Percentiles rank a stretch among this genome's conserved stretches.
Evolutionary conservation across 2,888 invertebrate species (phyloP).

Genomic region (Penaeus monodon): DNA sequence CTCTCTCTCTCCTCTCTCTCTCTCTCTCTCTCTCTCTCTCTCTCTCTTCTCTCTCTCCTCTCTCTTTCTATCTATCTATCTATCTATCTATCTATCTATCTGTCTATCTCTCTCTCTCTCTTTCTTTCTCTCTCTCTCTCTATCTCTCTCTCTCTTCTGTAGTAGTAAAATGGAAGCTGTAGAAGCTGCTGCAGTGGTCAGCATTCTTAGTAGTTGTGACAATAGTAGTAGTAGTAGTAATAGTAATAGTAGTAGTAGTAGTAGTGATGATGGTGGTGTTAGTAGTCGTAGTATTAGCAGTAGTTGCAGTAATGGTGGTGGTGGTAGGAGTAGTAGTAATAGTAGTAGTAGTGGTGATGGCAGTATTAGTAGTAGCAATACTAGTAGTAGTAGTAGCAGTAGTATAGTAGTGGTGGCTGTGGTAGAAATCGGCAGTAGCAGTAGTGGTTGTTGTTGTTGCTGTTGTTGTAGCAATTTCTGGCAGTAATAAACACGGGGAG

Average conservation of each 20-base stretch:
- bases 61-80: too few species aligned
- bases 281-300: not conserved
- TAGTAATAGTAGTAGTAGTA: constrained; percentile 21
- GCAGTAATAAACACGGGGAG: too few species aligned
- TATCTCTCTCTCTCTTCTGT: too few species aligned
- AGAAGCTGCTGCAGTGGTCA: not conserved
- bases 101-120: not conserved
- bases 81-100: not conserved
- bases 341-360: constrained; percentile 25
- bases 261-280: constrained; percentile 17
- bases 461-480: too few species aligned
- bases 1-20: not conserved
- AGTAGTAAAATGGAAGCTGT: too few species aligned
- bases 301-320: not conserved
- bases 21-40: constrained; percentile 3
- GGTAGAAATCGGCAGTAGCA: too few species aligned
- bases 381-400: not conserved
- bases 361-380: constrained; percentile 9
- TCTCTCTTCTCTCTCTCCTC: too few species aligned
- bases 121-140: not conserved
- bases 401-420: too few species aligned
- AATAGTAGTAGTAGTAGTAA: constrained; percentile 9
- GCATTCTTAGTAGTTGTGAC: not conserved
- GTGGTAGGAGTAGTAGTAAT: constrained; percentile 26
- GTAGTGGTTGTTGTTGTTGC: too few species aligned